A percentile compares a stretch with the other conserved stretches of the same genome.
Evolutionary conservation across 1,140 invertebrate genomes (phyloP).

Genomic region (Drosophila nikananu): DNA sequence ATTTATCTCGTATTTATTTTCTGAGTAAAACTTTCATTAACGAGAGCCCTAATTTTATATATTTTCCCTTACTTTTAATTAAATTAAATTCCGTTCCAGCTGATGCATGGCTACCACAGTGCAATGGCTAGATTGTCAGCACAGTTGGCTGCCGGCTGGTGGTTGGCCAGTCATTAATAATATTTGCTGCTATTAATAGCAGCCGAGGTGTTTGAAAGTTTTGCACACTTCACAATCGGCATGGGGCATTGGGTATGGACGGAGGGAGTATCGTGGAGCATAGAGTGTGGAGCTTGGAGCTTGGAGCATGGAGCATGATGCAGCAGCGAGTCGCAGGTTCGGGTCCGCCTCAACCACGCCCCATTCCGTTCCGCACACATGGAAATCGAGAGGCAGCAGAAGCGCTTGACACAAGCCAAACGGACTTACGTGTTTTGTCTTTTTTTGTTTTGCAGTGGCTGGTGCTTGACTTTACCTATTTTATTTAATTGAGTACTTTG

Average conservation of each 20-base stretch:
- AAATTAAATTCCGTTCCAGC: conserved; percentile 3
- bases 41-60: neutral
- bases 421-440: conserved; percentile 28
- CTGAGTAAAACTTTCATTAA: neutral
- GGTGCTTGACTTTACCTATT: conserved; percentile 54
- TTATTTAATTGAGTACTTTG: conserved; percentile 73
- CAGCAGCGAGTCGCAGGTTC: conserved; percentile 38
- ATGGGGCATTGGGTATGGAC: conserved; percentile 20
- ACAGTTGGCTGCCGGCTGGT: conserved; percentile 10
- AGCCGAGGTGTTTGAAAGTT: conserved; percentile 64
- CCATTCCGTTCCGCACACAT: conserved; percentile 26
- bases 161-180: conserved; percentile 63
- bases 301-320: conserved; percentile 57
- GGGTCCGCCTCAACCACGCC: conserved; percentile 31
- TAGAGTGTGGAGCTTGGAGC: neutral
- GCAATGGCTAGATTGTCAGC: conserved; percentile 22
- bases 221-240: conserved; percentile 55
- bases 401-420: conserved; percentile 53
- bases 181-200: conserved; percentile 69
- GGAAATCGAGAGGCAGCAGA: conserved; percentile 26
- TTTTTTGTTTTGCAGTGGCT: conserved; percentile 36
- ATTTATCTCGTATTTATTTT: neutral
- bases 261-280: neutral
- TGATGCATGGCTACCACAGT: conserved; percentile 24
- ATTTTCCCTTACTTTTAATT: neutral